A percentile compares a stretch with the other conserved stretches of the same genome.
Evolutionary conservation across 2,888 invertebrate species (phyloP).

Genomic region (Meganola albula): DNA sequence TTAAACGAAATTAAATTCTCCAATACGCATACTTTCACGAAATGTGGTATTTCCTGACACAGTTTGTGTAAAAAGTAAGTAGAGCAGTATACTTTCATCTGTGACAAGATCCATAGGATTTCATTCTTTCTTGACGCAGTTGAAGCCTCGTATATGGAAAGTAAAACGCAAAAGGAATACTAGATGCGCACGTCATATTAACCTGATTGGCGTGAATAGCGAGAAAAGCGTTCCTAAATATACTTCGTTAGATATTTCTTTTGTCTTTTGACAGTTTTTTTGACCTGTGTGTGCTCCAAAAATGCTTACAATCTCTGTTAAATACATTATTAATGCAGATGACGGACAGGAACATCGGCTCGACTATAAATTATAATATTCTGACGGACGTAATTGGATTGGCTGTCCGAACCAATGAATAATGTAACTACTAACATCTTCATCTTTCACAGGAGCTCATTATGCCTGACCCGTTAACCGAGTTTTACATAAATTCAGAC

Average conservation of each 20-base stretch:
- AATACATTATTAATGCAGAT: slow-evolving; percentile 23
- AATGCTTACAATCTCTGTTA: slow-evolving; percentile 1
- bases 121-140: no score
- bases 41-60: slow-evolving; percentile 31
- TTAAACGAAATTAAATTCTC: slow-evolving; percentile 24
- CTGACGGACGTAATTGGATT: slow-evolving; percentile 17
- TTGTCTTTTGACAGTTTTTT: neutral
- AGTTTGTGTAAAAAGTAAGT: slow-evolving; percentile 1
- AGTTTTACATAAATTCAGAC: slow-evolving; percentile 40
- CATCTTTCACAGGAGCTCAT: slow-evolving; percentile 28
- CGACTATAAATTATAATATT: slow-evolving; percentile 13
- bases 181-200: slow-evolving; percentile 20
- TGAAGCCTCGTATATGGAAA: slow-evolving; percentile 24
- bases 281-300: neutral
- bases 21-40: slow-evolving; percentile 37
- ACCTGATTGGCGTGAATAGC: slow-evolving; percentile 17
- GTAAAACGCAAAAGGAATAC: slow-evolving; percentile 19
- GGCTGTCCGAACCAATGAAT: slow-evolving; percentile 17
- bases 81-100: neutral
- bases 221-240: slow-evolving; percentile 6
- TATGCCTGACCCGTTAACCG: slow-evolving; percentile 46
- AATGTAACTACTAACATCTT: slow-evolving; percentile 23
- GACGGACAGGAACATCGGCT: slow-evolving; percentile 30
- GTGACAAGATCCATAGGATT: neutral
- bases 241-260: no score